Evolutionary conservation across 2,113 vertebrate species (phyloP).

Genomic region (Cyprinodon variegatus): DNA sequence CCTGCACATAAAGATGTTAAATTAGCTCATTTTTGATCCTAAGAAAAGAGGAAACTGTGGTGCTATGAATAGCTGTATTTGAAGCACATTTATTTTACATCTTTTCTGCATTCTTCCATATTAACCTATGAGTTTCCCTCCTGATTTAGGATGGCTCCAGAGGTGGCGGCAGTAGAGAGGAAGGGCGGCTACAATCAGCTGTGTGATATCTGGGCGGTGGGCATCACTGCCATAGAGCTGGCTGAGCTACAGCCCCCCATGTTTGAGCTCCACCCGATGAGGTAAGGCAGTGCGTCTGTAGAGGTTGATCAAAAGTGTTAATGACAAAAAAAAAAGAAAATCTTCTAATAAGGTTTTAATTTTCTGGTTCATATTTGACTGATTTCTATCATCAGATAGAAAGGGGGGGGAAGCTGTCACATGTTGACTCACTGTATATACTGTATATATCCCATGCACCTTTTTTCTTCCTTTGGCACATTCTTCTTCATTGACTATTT

Average conservation of each 20-base stretch:
- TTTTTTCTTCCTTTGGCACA: no score
- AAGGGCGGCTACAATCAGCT: conserved; percentile 98
- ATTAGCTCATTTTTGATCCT: background rate
- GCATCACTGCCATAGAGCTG: conserved; percentile 97
- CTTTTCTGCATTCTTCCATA: background rate
- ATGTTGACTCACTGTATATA: no score
- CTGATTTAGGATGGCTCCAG: conserved; percentile 92
- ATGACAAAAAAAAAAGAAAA: no score
- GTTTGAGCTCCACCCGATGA: conserved; percentile 99
- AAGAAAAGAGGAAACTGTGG: background rate
- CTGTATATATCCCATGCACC: no score
- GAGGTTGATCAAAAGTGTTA: no score
- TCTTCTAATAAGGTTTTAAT: no score
- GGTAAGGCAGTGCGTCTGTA: conserved; percentile 72
- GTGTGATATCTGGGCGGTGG: conserved; percentile 98
- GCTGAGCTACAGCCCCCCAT: conserved; percentile 97
- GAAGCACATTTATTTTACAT: no score
- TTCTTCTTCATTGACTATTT: no score
- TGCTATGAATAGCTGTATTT: background rate
- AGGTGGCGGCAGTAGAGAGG: conserved; percentile 97
- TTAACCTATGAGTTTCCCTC: background rate
- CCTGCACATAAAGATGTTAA: background rate
- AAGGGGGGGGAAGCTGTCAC: no score
- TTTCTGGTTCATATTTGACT: no score
- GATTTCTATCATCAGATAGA: no score